phyloP scores from a whole-genome alignment of 2,888 invertebrate genomes.

The Dorcus hopei region DNA sequence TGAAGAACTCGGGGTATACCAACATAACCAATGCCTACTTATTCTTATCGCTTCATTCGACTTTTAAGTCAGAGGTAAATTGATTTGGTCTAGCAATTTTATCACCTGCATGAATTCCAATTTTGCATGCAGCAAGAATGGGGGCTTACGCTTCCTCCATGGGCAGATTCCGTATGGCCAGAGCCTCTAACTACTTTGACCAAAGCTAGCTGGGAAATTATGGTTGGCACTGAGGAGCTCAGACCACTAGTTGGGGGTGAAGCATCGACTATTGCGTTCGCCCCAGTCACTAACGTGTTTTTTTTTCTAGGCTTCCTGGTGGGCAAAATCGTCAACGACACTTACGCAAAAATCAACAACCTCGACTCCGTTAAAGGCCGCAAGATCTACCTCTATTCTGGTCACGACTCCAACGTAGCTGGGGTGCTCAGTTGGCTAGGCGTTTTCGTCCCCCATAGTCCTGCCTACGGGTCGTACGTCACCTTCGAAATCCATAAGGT shows the following conservation, averaged over 20 bases:
- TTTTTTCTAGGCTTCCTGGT: slow-evolving; percentile 46
- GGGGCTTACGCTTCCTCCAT: not conserved
- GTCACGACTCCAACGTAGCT: slow-evolving; percentile 41
- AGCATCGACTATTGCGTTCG: not conserved
- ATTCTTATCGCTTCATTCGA: too few relatives aligned
- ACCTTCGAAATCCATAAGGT: slow-evolving; percentile 21
- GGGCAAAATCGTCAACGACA: slow-evolving; percentile 37
- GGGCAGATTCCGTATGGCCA: not conserved
- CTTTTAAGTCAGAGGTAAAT: too few relatives aligned
- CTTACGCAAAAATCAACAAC: slow-evolving; percentile 28
- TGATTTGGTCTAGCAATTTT: too few relatives aligned
- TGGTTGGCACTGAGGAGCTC: slow-evolving; percentile 7
- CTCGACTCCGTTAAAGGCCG: slow-evolving; percentile 24
- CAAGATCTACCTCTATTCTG: slow-evolving; percentile 41
- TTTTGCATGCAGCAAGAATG: not conserved
- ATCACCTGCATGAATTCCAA: too few relatives aligned
- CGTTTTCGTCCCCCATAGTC: slow-evolving; percentile 41
- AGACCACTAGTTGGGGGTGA: slow-evolving; percentile 15
- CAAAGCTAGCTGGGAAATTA: not conserved
- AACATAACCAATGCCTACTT: too few relatives aligned
- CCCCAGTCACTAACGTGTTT: slow-evolving; percentile 18
- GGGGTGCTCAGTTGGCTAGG: slow-evolving; percentile 32
- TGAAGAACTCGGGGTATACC: too few relatives aligned
- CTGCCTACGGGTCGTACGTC: slow-evolving; percentile 33
- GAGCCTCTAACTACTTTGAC: not conserved